Conservation (phyloP, 2,797 vertebrate species). For the Philypnodon macrostomus region DNA sequence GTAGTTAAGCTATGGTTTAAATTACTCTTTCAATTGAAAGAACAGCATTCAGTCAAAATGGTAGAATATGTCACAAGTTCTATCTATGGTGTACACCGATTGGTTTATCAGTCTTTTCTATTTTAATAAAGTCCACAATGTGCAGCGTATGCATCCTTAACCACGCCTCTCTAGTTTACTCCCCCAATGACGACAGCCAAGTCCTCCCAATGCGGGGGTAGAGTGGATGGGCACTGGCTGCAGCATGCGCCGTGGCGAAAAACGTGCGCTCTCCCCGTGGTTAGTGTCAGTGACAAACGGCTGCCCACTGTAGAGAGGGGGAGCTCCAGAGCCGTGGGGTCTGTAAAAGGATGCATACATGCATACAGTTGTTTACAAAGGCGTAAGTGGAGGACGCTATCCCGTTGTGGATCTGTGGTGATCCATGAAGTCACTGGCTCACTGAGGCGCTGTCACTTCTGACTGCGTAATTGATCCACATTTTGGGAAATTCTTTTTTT, state of each 20-base stretch:
- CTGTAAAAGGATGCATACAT: background rate
- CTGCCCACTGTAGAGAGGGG: background rate
- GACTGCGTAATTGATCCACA: conserved; percentile 12
- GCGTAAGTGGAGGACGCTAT: conserved; percentile 1
- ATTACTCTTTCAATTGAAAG: too few species aligned
- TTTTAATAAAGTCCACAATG: background rate
- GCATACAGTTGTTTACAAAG: conserved; percentile 10
- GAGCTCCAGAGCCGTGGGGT: background rate
- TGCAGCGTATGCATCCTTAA: background rate
- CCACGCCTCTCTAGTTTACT: conserved; percentile 53
- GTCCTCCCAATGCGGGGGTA: conserved; percentile 57
- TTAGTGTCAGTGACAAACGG: conserved; percentile 29
- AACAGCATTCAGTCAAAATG: too few species aligned
- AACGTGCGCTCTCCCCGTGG: conserved; percentile 44
- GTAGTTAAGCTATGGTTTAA: too few species aligned
- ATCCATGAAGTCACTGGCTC: conserved; percentile 18
- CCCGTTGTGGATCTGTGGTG: background rate
- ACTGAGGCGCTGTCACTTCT: conserved; percentile 19
- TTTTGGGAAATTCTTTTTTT: conserved; percentile 13
- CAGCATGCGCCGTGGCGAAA: conserved; percentile 30
- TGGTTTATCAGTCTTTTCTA: too few species aligned
- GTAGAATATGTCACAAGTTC: too few species aligned
- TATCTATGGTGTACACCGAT: too few species aligned
- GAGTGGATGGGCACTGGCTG: conserved; percentile 32
- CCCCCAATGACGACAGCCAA: conserved; percentile 55